phyloP scores from a whole-genome alignment of 1,140 invertebrate genomes.

The Probaryconus sp. region DNA sequence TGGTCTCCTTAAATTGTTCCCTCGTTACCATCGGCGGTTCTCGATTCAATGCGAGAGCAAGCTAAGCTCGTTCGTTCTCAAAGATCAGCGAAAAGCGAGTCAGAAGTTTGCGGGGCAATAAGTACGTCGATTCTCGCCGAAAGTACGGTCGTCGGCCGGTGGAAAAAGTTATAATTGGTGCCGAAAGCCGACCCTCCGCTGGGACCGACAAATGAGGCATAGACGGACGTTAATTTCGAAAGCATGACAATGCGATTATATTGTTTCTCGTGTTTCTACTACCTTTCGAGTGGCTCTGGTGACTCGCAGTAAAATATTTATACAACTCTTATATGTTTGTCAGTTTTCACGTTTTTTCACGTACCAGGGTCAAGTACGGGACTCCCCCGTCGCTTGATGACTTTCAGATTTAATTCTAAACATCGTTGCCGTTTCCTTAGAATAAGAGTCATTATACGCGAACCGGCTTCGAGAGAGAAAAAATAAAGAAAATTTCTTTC shows the following conservation, averaged over 20 bases:
- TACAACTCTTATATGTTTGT: slow-evolving; percentile 45
- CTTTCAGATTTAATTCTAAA: slow-evolving; percentile 53
- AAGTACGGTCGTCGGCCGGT: slow-evolving; percentile 32
- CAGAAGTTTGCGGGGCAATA: slow-evolving; percentile 29
- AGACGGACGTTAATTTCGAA: slow-evolving; percentile 39
- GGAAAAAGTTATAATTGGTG: slow-evolving; percentile 57
- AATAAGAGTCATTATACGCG: too few species aligned
- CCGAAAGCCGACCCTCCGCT: slow-evolving; percentile 13
- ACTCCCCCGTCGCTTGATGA: slow-evolving; percentile 38
- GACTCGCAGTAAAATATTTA: slow-evolving; percentile 50
- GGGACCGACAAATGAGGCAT: not conserved
- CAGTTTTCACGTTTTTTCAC: slow-evolving; percentile 47
- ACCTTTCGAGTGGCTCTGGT: slow-evolving; percentile 42
- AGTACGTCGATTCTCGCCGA: slow-evolving; percentile 13
- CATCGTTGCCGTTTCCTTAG: slow-evolving; percentile 47
- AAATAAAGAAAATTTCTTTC: too few species aligned
- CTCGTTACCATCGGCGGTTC: slow-evolving; percentile 63
- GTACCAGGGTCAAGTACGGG: slow-evolving; percentile 32
- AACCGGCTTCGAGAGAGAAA: too few species aligned
- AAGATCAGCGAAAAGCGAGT: slow-evolving; percentile 46
- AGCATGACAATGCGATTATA: slow-evolving; percentile 44
- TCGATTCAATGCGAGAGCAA: slow-evolving; percentile 54
- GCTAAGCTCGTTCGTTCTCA: slow-evolving; percentile 13
- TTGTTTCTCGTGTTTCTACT: slow-evolving; percentile 42
- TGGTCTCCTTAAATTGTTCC: slow-evolving; percentile 61